Percentiles rank a stretch among this genome's conserved stretches.
Conservation (phyloP, 2,113 vertebrate genomes). For the Pogona vitticeps region DNA sequence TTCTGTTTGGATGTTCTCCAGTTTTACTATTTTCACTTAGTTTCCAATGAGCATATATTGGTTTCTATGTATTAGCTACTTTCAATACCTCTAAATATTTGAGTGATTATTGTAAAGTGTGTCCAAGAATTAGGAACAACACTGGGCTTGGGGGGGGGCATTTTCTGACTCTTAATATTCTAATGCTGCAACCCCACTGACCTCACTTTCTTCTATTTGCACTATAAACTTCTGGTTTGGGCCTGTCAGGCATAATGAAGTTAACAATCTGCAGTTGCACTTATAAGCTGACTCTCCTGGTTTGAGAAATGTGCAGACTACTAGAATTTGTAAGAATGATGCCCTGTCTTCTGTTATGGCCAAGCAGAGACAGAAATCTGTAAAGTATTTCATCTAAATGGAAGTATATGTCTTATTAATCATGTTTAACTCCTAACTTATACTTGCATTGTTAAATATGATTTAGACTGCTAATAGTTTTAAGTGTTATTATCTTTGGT, state of each 20-base stretch:
- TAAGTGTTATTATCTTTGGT: background rate
- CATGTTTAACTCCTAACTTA: background rate
- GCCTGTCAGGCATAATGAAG: background rate
- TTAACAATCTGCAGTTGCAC: background rate
- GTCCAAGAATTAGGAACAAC: background rate
- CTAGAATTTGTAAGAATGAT: background rate
- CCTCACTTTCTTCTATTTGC: background rate
- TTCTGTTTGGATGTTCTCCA: too few relatives aligned
- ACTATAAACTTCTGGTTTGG: background rate
- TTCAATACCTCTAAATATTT: background rate
- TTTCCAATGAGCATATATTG: too few relatives aligned
- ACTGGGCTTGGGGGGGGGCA: background rate
- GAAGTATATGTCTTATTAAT: background rate
- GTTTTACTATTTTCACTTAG: too few relatives aligned
- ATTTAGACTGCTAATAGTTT: conserved; percentile 1
- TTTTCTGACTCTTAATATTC: background rate
- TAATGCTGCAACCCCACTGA: background rate
- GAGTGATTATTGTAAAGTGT: background rate
- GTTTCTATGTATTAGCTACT: background rate
- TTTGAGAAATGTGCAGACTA: background rate
- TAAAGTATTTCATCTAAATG: background rate
- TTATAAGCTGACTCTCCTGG: background rate
- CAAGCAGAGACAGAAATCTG: background rate
- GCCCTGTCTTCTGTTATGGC: background rate
- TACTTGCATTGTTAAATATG: background rate